A percentile compares a stretch with the other conserved stretches of the same genome.
Evolutionary conservation across 37 sponge, comb jelly and placozoan species (phyloP).

Genomic region (Eunapius fragilis): DNA sequence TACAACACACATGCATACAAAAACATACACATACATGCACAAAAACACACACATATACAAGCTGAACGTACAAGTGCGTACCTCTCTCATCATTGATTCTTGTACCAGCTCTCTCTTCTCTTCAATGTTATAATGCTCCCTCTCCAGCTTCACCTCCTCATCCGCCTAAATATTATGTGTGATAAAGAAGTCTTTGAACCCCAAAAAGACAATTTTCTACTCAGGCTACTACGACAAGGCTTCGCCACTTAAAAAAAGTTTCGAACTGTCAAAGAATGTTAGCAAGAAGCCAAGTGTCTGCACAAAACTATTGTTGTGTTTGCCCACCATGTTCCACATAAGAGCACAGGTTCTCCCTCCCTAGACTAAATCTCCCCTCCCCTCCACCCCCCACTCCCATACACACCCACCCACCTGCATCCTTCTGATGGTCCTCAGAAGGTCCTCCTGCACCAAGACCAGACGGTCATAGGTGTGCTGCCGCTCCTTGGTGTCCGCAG

Average conservation of each 20-base stretch:
- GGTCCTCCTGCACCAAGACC: constrained; percentile 69
- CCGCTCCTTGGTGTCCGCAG: constrained; percentile 21
- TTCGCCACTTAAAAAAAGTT: too few species aligned
- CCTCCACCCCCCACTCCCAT: too few species aligned
- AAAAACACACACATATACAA: neutral
- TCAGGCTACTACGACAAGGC: too few species aligned
- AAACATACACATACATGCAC: neutral
- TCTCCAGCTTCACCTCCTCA: constrained; percentile 58
- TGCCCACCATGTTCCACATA: too few species aligned
- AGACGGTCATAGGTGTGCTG: constrained; percentile 53
- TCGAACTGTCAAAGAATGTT: neutral
- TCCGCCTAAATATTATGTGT: constrained; percentile 40
- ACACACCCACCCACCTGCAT: constrained; percentile 52
- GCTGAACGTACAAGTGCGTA: neutral
- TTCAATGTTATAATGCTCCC: constrained; percentile 34
- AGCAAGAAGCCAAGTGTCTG: neutral
- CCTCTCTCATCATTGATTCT: constrained; percentile 56
- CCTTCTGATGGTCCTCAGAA: constrained; percentile 44
- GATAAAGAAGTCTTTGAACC: too few species aligned
- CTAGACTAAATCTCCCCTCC: too few species aligned
- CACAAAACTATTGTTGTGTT: too few species aligned
- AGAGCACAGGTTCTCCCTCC: too few species aligned
- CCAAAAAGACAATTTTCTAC: too few species aligned
- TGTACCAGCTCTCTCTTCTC: constrained; percentile 60
- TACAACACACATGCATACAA: neutral